A percentile compares a stretch with the other conserved stretches of the same genome.
Conservation (phyloP, 2,888 invertebrate species). For the Notodonta ziczac region DNA sequence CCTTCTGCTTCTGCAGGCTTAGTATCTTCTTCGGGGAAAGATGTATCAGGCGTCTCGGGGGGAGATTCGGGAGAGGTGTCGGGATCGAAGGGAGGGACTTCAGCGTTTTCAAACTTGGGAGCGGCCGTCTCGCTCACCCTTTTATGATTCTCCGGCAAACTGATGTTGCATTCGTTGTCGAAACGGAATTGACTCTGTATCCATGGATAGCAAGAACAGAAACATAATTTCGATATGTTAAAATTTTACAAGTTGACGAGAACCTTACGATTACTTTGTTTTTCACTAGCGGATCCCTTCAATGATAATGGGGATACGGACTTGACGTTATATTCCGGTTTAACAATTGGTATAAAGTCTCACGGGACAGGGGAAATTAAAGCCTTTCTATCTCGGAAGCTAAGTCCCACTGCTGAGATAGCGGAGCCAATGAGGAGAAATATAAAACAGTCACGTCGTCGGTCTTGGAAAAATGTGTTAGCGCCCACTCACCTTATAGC, state of each 20-base stretch:
- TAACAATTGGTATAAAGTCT: no score
- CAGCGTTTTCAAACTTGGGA: slow-evolving; percentile 73
- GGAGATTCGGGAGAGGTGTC: slow-evolving; percentile 50
- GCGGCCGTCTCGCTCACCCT: slow-evolving; percentile 92
- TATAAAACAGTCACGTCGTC: no score
- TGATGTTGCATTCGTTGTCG: slow-evolving; percentile 99
- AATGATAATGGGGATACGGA: no score
- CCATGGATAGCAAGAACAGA: slow-evolving; percentile 71
- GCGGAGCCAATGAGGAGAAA: no score
- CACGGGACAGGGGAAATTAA: no score
- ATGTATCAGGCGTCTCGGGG: slow-evolving; percentile 50
- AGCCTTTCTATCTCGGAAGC: no score
- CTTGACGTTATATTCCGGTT: no score
- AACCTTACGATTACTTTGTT: not conserved
- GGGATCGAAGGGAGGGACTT: slow-evolving; percentile 49
- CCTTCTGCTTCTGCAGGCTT: slow-evolving; percentile 57
- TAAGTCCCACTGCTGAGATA: no score
- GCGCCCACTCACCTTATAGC: slow-evolving; percentile 92
- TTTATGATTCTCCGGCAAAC: slow-evolving; percentile 99
- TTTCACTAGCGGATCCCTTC: not conserved
- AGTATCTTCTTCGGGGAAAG: slow-evolving; percentile 65
- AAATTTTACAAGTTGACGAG: not conserved
- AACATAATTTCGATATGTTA: slow-evolving; percentile 16
- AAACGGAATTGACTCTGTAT: slow-evolving; percentile 99
- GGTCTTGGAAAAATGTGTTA: no score